Conservation (phyloP, 2,888 invertebrate species). For the Theodoxus fluviatilis region DNA sequence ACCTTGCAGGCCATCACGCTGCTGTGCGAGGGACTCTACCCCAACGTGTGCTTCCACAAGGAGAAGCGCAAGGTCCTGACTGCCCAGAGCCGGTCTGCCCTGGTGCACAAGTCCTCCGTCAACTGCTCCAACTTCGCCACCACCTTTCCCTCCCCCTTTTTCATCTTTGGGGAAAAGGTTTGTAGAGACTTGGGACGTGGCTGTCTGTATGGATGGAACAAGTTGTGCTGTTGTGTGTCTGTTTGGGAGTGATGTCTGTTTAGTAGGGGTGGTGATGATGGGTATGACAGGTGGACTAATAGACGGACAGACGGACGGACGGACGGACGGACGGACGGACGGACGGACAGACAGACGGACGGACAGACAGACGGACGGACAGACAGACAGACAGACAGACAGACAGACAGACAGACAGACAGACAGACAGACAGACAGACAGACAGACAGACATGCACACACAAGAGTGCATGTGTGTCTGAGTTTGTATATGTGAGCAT, state of each 20-base stretch:
- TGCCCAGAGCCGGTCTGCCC: constrained; percentile 90
- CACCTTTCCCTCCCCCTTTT: constrained; percentile 90
- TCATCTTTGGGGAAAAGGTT: constrained; percentile 96
- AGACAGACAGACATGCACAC: no score
- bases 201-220: background rate
- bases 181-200: background rate
- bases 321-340: no score
- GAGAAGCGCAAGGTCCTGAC: constrained; percentile 95
- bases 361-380: no score
- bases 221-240: background rate
- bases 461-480: no score
- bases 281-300: no score
- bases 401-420: no score
- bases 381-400: no score
- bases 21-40: constrained; percentile 90
- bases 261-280: background rate
- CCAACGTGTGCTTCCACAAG: constrained; percentile 94
- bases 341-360: no score
- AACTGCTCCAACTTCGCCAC: constrained; percentile 76
- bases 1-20: constrained; percentile 76
- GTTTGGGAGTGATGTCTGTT: background rate
- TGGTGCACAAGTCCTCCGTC: constrained; percentile 96
- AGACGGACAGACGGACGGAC: no score
- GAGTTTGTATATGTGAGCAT: no score
- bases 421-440: no score